Percentiles rank a stretch among this genome's conserved stretches.
Evolutionary conservation across 2,797 vertebrate species (phyloP).

Genomic region (Rhincodon typus): DNA sequence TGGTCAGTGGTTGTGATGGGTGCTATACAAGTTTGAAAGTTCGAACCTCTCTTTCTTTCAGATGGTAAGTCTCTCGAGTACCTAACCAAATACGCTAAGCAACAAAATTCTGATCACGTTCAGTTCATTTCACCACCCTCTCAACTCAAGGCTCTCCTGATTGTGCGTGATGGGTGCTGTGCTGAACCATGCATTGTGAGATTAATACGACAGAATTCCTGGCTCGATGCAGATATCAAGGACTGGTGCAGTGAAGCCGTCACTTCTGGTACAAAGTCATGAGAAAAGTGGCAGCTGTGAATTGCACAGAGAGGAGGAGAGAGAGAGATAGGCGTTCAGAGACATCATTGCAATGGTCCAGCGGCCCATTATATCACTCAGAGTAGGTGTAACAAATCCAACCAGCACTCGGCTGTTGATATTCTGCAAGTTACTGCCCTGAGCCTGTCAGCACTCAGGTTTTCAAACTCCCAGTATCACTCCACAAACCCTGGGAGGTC

Average conservation of each 20-base stretch:
- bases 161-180: slow-evolving; percentile 13
- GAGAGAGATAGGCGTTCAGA: background rate
- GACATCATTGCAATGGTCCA: background rate
- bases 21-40: too few species aligned
- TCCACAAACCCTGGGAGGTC: background rate
- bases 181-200: background rate
- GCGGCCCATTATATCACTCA: background rate
- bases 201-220: background rate
- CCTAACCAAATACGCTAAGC: background rate
- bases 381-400: background rate
- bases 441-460: background rate
- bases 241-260: background rate
- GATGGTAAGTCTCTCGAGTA: background rate
- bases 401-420: background rate
- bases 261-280: background rate
- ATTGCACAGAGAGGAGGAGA: background rate
- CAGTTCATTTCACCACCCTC: background rate
- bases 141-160: background rate
- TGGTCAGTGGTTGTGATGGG: too few species aligned
- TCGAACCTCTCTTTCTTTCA: too few species aligned
- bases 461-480: background rate
- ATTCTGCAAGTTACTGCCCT: background rate
- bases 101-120: background rate
- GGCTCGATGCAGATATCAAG: background rate
- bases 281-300: background rate